These are phyloP conservation scores for Rhinopithecus roxellana DNA, from an alignment of 2,113 vertebrate species.

Conservation along the genomic window DNA sequence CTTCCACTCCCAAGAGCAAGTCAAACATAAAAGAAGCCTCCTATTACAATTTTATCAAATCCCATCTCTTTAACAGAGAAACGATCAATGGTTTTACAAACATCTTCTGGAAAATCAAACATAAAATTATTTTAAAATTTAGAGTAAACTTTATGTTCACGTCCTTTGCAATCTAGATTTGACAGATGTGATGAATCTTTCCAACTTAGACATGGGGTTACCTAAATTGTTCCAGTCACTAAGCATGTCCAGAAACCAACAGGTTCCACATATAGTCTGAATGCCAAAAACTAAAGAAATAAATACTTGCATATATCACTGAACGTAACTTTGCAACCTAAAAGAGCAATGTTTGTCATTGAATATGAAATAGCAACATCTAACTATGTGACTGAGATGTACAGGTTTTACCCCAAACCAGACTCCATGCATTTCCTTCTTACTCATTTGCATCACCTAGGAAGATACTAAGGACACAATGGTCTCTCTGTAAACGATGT, in stretches of 20 bases:
- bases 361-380: not conserved
- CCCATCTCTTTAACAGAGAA: constrained; percentile 33
- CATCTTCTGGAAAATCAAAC: constrained; percentile 14
- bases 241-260: not conserved
- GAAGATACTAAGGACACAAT: not conserved
- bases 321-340: not conserved
- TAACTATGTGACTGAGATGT: not conserved
- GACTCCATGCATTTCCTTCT: not conserved
- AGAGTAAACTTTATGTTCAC: not conserved
- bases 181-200: not conserved
- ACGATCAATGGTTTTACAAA: not conserved
- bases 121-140: constrained; percentile 36
- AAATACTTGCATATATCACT: not conserved
- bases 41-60: constrained; percentile 5
- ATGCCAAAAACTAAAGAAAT: constrained; percentile 12
- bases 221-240: not conserved
- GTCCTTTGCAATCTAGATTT: not conserved
- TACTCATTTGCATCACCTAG: not conserved
- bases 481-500: not conserved
- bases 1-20: not conserved
- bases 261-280: not conserved
- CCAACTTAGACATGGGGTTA: not conserved
- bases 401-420: not conserved
- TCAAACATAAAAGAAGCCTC: constrained; percentile 39
- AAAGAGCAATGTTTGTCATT: not conserved